Conservation (phyloP, 2,888 invertebrate genomes). For the Oxycera nigricornis region DNA sequence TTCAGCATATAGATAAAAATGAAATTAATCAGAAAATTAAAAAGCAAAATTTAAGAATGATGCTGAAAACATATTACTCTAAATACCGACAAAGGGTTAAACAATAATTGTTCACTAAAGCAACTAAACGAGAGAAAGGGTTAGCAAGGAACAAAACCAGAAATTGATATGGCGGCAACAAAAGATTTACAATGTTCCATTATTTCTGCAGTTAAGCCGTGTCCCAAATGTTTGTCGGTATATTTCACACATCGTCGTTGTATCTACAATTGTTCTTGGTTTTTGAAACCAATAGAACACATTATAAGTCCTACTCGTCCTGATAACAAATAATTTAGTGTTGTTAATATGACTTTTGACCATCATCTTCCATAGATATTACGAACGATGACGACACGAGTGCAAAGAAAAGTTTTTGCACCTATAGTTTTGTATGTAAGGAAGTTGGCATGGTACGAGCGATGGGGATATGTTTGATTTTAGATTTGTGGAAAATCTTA, state of each 20-base stretch:
- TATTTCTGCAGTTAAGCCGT: not conserved
- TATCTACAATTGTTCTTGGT: not conserved
- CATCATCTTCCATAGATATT: constrained; percentile 63
- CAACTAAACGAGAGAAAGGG: not conserved
- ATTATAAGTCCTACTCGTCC: constrained; percentile 60
- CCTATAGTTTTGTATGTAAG: too few species aligned
- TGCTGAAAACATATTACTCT: too few species aligned
- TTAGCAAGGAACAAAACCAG: constrained; percentile 3
- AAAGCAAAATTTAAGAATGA: too few species aligned
- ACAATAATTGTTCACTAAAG: not conserved
- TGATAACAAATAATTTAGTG: constrained; percentile 65
- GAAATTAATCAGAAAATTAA: too few species aligned
- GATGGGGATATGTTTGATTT: too few species aligned
- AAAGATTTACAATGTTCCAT: constrained; percentile 30
- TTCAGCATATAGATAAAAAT: too few species aligned
- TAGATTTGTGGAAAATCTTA: too few species aligned
- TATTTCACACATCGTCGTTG: constrained; percentile 37
- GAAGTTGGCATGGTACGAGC: too few species aligned
- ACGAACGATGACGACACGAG: not conserved
- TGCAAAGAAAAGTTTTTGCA: not conserved
- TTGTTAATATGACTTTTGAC: constrained; percentile 64
- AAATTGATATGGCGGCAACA: constrained; percentile 24
- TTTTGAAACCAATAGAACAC: constrained; percentile 51
- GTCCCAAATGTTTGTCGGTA: constrained; percentile 5
- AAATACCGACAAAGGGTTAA: too few species aligned